phyloP scores from a whole-genome alignment of 2,888 invertebrate species.

The Eupithecia abbreviata region DNA sequence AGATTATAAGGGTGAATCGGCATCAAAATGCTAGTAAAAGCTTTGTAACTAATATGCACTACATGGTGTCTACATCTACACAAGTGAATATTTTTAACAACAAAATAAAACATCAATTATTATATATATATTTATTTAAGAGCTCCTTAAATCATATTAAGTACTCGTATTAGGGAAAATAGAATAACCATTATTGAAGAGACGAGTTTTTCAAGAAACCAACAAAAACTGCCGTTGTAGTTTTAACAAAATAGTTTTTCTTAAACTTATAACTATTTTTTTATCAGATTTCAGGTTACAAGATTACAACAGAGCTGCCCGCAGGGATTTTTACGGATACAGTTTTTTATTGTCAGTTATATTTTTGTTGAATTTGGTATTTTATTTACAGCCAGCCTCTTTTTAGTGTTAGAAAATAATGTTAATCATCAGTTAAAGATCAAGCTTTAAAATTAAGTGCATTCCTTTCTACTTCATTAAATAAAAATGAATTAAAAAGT shows the following conservation, averaged over 20 bases:
- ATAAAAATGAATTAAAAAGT: background rate
- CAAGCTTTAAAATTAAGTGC: background rate
- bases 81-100: background rate
- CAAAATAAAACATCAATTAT: background rate
- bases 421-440: background rate
- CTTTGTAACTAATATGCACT: background rate
- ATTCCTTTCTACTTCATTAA: too few relatives aligned
- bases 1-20: background rate
- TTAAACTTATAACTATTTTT: constrained; percentile 24
- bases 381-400: constrained; percentile 35
- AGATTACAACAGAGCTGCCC: constrained; percentile 72
- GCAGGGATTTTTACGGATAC: constrained; percentile 58
- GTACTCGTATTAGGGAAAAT: background rate
- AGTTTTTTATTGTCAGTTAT: constrained; percentile 64
- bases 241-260: background rate
- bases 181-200: background rate
- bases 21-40: background rate
- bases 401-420: background rate
- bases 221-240: background rate
- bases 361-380: constrained; percentile 56
- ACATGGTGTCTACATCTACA: background rate
- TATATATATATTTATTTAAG: background rate
- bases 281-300: constrained; percentile 80
- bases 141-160: background rate
- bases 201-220: background rate